Evolutionary conservation across 2,888 invertebrate genomes (phyloP), one percentile per base, ranked within the genome.

Genomic region (Ectropis crepuscularia): DNA sequence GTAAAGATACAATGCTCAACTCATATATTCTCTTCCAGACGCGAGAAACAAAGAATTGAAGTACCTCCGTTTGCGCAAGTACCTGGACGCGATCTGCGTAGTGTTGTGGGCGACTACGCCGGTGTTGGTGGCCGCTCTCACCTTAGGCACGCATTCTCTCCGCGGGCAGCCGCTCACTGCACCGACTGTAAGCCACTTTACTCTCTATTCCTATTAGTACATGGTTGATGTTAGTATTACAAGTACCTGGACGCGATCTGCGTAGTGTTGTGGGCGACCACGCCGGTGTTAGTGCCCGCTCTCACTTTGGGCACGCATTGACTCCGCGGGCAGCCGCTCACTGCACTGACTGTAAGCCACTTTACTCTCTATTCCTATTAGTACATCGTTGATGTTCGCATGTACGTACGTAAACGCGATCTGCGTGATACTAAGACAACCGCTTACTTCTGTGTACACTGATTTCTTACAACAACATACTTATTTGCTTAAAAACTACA

Each of bases 41-140:
- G 88, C 95, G 12, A 94, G 97, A 53, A 89, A 89, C 16, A 90
- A 92, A 48, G 98, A 99, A 90, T 83, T 99, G 54, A 94, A 94
- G 62, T 96, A 96, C 82, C 88, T 99, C 63, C 95, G 96, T 72
- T 95, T 96, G 7, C 94, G 98, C 65, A 99, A 99, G 92, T 99
- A 99, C 88, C 88, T 99, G 71, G 99, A 99, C 91, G 99, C 99
- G 0, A 89, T 98, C 65, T 99, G 99, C 88, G 99, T 99, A 10
- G 99, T 98, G 85, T 96, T 99, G 86, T 99, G 99, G 99, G 99
- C 99, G 0, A 98, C 98, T 0, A 99, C 99, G 6, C 99, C 99
- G 0, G 97, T 99, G 37, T 83, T 98, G 16, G 97, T 98, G 76
- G 96, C 97, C 2, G 94, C 98, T 63, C 90, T 98, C 8, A 98